Percentiles rank a stretch among this genome's conserved stretches.
Evolutionary conservation across 2,888 invertebrate species (phyloP).

Genomic region (Diaprepes abbreviatus): DNA sequence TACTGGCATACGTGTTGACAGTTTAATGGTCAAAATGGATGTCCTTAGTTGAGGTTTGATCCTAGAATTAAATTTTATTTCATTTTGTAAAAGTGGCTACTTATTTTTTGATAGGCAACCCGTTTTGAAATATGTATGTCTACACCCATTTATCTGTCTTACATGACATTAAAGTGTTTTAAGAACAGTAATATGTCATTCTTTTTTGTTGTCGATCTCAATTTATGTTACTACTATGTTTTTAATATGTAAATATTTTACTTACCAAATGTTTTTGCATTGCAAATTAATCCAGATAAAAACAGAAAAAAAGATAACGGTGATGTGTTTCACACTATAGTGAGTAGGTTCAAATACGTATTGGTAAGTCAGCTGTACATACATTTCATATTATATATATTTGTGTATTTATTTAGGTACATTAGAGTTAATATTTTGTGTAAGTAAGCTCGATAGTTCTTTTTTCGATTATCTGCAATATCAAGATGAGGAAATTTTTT

Average conservation of each 20-base stretch:
- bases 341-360: slow-evolving; percentile 15
- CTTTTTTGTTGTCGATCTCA: slow-evolving; percentile 24
- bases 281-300: slow-evolving; percentile 2
- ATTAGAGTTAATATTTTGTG: background rate
- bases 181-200: background rate
- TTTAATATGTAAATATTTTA: slow-evolving; percentile 8
- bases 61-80: no score
- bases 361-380: slow-evolving; percentile 25
- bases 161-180: background rate
- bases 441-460: background rate
- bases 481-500: no score
- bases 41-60: no score
- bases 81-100: no score
- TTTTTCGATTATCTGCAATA: background rate
- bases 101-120: no score
- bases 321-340: slow-evolving; percentile 24
- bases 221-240: slow-evolving; percentile 2
- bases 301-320: slow-evolving; percentile 9
- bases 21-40: no score
- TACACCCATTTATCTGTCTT: background rate
- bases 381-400: slow-evolving; percentile 20
- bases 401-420: slow-evolving; percentile 31
- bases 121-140: no score
- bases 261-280: slow-evolving; percentile 5
- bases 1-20: no score